A percentile compares a stretch with the other conserved stretches of the same genome.
phyloP scores from a whole-genome alignment of 2,113 vertebrate genomes.

The Merops nubicus region DNA sequence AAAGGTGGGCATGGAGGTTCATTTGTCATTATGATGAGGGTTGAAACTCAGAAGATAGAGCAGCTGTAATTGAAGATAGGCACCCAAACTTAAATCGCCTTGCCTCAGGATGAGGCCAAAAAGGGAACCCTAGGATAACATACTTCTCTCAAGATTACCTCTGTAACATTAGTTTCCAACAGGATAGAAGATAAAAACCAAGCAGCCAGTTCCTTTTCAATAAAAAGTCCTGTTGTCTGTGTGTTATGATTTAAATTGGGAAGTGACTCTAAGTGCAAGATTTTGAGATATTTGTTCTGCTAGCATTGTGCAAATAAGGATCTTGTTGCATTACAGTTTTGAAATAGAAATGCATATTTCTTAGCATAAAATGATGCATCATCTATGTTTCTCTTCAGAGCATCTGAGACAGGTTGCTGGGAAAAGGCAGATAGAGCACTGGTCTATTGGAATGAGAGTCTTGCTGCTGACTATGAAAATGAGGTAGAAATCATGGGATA shows the following conservation, averaged over 20 bases:
- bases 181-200: neutral
- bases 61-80: neutral
- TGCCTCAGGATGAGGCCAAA: neutral
- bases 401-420: neutral
- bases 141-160: neutral
- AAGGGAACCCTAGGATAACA: neutral
- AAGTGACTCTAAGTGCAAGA: neutral
- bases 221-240: neutral
- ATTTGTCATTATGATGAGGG: slow-evolving; percentile 24
- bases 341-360: neutral
- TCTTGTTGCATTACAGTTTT: neutral
- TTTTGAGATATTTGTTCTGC: neutral
- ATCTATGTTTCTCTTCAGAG: neutral
- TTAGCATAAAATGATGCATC: neutral
- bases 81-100: neutral
- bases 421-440: neutral
- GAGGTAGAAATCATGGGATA: neutral
- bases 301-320: neutral
- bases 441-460: neutral
- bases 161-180: neutral
- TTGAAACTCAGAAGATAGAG: slow-evolving; percentile 12
- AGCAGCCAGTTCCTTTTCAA: neutral
- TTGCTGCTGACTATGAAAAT: neutral
- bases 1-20: slow-evolving; percentile 56
- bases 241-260: neutral